Evolutionary conservation across 2,888 invertebrate species (phyloP).

Genomic region (Venusia cambrica): DNA sequence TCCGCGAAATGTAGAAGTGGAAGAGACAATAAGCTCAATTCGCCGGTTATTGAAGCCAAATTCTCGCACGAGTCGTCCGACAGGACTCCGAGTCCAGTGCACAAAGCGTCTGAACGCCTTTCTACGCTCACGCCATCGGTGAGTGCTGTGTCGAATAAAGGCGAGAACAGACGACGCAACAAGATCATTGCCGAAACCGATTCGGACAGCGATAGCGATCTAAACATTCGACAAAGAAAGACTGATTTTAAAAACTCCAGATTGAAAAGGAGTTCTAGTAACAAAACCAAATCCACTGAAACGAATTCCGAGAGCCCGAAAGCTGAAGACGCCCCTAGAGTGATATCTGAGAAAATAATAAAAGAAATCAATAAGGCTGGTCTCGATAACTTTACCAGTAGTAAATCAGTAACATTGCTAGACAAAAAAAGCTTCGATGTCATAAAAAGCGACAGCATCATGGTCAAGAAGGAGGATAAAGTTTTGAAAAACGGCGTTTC

Average conservation of each 20-base stretch:
- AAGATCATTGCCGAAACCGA: slow-evolving; percentile 70
- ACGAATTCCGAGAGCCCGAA: slow-evolving; percentile 49
- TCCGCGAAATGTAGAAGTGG: slow-evolving; percentile 93
- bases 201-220: slow-evolving; percentile 65
- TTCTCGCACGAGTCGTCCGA: slow-evolving; percentile 82
- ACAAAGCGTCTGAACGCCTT: slow-evolving; percentile 76
- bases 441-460: slow-evolving; percentile 34
- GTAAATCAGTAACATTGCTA: slow-evolving; percentile 29
- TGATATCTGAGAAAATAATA: slow-evolving; percentile 58
- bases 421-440: slow-evolving; percentile 39
- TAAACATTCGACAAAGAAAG: slow-evolving; percentile 67
- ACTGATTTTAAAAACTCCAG: slow-evolving; percentile 70
- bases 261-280: slow-evolving; percentile 66
- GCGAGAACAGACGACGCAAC: slow-evolving; percentile 71
- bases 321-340: slow-evolving; percentile 55
- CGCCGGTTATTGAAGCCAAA: slow-evolving; percentile 87
- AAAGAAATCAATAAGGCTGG: slow-evolving; percentile 62
- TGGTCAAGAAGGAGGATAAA: slow-evolving; percentile 38
- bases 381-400: slow-evolving; percentile 47
- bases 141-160: slow-evolving; percentile 78
- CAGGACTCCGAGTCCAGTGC: slow-evolving; percentile 73
- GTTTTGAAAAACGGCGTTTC: slow-evolving; percentile 33
- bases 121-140: slow-evolving; percentile 76
- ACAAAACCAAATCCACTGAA: slow-evolving; percentile 63
- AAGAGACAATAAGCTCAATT: slow-evolving; percentile 86